Base-by-base conservation (phyloP, 2,888 invertebrate genomes). In the Seira ritae region DNA sequence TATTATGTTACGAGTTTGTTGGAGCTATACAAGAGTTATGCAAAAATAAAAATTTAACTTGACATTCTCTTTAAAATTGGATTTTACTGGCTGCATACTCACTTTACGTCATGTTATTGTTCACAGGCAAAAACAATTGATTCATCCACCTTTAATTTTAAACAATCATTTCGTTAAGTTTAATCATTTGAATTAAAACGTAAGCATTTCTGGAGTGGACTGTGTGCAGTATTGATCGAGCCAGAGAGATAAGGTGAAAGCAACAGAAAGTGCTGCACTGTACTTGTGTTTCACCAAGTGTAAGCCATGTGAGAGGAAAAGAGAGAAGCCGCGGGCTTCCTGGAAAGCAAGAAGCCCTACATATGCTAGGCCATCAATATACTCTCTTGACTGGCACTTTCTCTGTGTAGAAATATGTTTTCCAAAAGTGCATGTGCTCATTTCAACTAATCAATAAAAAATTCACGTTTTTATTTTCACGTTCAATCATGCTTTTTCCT, bases 321-420 rank as follows among this genome's bases (percentile, higher is more conserved):
- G 31, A 68, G 68, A 70, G 46, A 17, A 24, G 68, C 24, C 65
- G 81, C 81, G 81, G 81, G 75, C 81, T 81, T 81, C 81, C 75
- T 76, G 76, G 81, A 81, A 81, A 81, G 76, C 76, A 69, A 80
- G 75, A 80, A 80, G 66, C 62, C 80, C 37, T 81, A 81, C 80
- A 81, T 81, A 42, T 81, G 75, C 80, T 66, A 6, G 42, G 17
- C 60, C 42, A 24, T 22, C 31, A 50, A 50, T n/a, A 50, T 12
- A 3, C 3, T 3, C 31, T 50, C 2, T 12, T n/a, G 6, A 68
- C 19, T 37, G 42, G 65, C 79, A 69, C 80, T 80, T 68, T 80
- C 80, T 22, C 73, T 24, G 6, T 20, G 8, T 46, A 73, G 55
- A 60, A 67, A n/a, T 66, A 55, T 78, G 73, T 73, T 68, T 74